These are phyloP conservation scores for Podocnemis expansa DNA, from an alignment of 2,113 vertebrate genomes.

Conservation along the genomic window DNA sequence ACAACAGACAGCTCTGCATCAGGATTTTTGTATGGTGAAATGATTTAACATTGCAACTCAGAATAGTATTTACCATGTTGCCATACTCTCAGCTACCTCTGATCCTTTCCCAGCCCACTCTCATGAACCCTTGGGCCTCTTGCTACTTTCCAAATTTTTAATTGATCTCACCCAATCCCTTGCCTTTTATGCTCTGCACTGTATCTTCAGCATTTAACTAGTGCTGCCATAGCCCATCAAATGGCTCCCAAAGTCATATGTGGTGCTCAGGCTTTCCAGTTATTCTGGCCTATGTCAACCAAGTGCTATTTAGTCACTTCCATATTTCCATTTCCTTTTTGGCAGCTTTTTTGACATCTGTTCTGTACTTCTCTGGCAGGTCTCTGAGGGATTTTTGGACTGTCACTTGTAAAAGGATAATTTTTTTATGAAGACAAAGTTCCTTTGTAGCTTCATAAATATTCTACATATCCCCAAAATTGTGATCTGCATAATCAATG, in stretches of 20 bases:
- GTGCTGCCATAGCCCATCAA: background rate
- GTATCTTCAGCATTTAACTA: background rate
- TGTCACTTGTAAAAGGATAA: constrained; percentile 45
- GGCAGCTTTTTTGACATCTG: constrained; percentile 40
- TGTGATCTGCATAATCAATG: constrained; percentile 23
- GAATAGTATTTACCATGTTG: background rate
- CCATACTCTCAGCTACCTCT: background rate
- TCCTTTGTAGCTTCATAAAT: constrained; percentile 42
- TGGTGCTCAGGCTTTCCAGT: background rate
- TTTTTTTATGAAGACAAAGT: constrained; percentile 44
- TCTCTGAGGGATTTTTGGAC: constrained; percentile 25
- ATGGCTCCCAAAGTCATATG: background rate
- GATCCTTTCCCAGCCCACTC: background rate
- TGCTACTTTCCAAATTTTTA: background rate
- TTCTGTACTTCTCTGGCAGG: constrained; percentile 12
- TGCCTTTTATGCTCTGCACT: background rate
- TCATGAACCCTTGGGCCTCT: background rate
- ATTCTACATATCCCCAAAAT: constrained; percentile 40
- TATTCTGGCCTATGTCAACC: background rate
- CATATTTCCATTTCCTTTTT: constrained; percentile 7
- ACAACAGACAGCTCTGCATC: background rate
- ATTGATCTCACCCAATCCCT: background rate
- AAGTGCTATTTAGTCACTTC: background rate
- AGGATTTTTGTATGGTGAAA: background rate
- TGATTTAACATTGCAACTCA: background rate